Percentiles rank a stretch among this genome's conserved stretches.
These are phyloP conservation scores for Parambassis ranga DNA, from an alignment of 2,797 vertebrate species.

Conservation along the genomic window DNA sequence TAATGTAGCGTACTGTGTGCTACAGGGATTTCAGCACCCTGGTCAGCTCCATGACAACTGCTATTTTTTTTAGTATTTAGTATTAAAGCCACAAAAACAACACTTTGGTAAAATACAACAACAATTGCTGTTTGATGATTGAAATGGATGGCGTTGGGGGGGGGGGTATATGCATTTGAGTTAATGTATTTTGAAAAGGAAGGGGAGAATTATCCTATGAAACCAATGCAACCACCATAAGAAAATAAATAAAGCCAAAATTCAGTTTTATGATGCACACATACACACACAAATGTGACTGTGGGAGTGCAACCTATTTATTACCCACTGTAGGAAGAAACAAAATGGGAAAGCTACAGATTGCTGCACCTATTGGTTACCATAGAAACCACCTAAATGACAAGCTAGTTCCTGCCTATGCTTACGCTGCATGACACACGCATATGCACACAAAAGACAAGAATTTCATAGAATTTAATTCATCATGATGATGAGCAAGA, in stretches of 20 bases:
- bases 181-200: conserved; percentile 16
- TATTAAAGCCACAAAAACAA: too few species aligned
- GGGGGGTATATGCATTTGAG: neutral
- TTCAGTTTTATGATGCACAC: too few species aligned
- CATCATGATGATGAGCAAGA: too few species aligned
- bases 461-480: too few species aligned
- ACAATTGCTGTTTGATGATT: too few species aligned
- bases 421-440: conserved; percentile 6
- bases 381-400: conserved; percentile 58
- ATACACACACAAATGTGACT: neutral
- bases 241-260: too few species aligned
- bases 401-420: neutral
- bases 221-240: neutral
- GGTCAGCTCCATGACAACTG: neutral
- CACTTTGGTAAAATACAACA: too few species aligned
- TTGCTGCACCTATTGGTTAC: conserved; percentile 44
- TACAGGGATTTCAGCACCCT: neutral
- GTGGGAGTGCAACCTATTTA: neutral
- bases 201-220: neutral
- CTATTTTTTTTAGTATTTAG: too few species aligned
- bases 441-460: too few species aligned
- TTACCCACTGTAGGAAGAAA: neutral
- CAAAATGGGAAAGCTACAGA: neutral
- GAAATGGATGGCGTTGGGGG: neutral
- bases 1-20: too few species aligned